Evolutionary conservation across 2,888 invertebrate genomes (phyloP), one percentile per base, ranked within the genome.

Genomic region (Vesta saturnalis): DNA sequence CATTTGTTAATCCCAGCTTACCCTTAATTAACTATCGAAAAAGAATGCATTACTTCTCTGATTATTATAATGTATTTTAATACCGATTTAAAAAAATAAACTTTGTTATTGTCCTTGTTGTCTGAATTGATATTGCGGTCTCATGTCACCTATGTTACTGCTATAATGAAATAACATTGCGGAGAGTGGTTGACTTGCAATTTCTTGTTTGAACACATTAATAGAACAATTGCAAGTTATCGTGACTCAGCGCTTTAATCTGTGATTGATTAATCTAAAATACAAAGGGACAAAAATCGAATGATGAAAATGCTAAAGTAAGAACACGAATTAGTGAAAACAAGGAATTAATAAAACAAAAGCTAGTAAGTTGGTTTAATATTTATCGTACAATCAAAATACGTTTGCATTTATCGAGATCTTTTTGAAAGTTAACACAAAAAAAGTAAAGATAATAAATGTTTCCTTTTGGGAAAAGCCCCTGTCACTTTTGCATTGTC

Each of bases 251-350:
- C 68, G 59, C 39, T 16, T 60, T 55, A 47, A 39, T 35, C 47
- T 35, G 43, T 68, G 68, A 68, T 68, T 68, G 68, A 68, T 68
- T 68, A 64, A 46, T 68, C 52, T 60, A n/a, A 64, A 47, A 47
- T 60, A 21, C 46, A 43, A 60, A 60, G 43, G 23, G 68, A 68
- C 68, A 56, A 21, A 30, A 14, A 39, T n/a, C 39, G 39, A n/a
- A 39, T n/a, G 39, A 39, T 39, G 39, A n/a, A 39, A 39, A 8
- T 2, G 39, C 39, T 30, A 30, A 30, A 30, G 30, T 30, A 6
- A 6, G 30, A 30, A 30, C 10, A n/a, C 12, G 39, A 39, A 39
- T 39, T 39, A 39, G n/a, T n/a, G 39, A 39, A 4, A 39, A 39
- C n/a, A 39, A n/a, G n/a, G 39, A 39, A 39, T 39, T 39, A 39